These are phyloP conservation scores for Trematocara variabile DNA, from an alignment of 2,113 vertebrate species.

Conservation along the genomic window DNA sequence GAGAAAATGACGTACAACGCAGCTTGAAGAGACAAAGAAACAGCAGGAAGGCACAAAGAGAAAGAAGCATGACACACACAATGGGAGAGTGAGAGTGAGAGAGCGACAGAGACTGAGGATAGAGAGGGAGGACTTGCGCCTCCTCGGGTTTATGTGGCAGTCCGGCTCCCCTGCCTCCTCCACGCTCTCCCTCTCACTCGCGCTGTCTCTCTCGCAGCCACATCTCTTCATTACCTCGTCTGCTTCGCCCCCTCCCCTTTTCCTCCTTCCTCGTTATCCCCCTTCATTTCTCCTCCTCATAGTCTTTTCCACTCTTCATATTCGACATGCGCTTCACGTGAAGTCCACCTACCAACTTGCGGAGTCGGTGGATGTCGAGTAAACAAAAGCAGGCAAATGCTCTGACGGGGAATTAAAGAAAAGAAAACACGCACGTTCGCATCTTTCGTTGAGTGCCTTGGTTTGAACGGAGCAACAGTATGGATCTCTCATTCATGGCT, in stretches of 20 bases:
- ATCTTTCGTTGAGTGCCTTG: conserved; percentile 44
- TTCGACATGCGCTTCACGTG: conserved; percentile 40
- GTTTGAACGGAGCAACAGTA: conserved; percentile 65
- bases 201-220: conserved; percentile 6
- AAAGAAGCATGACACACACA: neutral
- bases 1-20: neutral
- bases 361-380: neutral
- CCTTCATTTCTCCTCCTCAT: neutral
- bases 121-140: conserved; percentile 9
- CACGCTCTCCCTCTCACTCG: neutral
- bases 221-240: conserved; percentile 13
- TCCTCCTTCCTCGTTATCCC: neutral
- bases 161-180: neutral
- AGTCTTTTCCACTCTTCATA: neutral
- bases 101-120: neutral
- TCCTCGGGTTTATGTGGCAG: conserved; percentile 25
- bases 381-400: conserved; percentile 25
- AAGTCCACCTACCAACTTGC: conserved; percentile 27
- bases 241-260: neutral
- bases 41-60: neutral
- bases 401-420: conserved; percentile 26
- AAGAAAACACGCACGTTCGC: neutral
- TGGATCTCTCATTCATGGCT: conserved; percentile 97
- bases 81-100: neutral
- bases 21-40: neutral